A percentile compares a stretch with the other conserved stretches of the same genome.
Evolutionary conservation across 2,113 vertebrate genomes (phyloP).

Genomic region (Sus scrofa): DNA sequence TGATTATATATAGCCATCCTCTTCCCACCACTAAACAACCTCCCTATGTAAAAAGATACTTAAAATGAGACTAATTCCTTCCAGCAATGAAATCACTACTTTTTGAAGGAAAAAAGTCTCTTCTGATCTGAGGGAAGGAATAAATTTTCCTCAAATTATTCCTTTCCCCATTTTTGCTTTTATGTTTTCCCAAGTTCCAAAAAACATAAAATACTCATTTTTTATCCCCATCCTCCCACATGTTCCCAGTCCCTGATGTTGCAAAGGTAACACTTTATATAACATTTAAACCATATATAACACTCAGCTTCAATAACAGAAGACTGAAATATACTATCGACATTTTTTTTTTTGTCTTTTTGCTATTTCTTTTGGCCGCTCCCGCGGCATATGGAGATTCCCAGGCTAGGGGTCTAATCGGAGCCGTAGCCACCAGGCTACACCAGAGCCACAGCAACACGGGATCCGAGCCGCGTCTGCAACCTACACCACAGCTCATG

Average conservation of each 20-base stretch:
- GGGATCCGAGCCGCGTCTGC: no score
- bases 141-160: conserved; percentile 40
- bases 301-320: conserved; percentile 3
- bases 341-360: no score
- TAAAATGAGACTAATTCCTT: conserved; percentile 10
- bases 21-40: neutral
- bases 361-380: no score
- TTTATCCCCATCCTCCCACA: neutral
- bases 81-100: neutral
- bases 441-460: no score
- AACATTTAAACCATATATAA: neutral
- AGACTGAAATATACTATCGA: neutral
- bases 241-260: neutral
- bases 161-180: neutral
- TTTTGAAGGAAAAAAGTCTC: neutral
- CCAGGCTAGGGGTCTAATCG: no score
- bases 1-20: neutral
- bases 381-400: no score
- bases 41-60: neutral
- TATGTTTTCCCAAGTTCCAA: neutral
- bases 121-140: neutral
- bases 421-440: no score
- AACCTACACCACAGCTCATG: no score
- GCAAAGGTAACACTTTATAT: neutral
- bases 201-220: neutral